Base-by-base conservation (phyloP, 2,888 invertebrate species). In the Melolontha melolontha region DNA sequence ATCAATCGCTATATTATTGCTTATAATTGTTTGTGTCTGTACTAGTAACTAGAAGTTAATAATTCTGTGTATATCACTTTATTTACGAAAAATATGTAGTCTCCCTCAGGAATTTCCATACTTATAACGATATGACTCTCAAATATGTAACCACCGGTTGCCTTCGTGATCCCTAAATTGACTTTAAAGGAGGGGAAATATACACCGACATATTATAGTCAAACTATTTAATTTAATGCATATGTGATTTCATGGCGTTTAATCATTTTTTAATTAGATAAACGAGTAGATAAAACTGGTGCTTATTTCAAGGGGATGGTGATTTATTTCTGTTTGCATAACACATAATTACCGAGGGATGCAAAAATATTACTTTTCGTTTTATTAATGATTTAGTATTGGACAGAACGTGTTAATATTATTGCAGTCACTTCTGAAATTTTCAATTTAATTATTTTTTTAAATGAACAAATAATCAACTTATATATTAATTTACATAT, bases 101-200 rank as follows among this genome's bases (percentile, higher is more conserved):
- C 59, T 47, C 64, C 64, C 54, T 52, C 14, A 44, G 34, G 52
- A 54, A 66, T 55, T 49, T 59, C 40, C 50, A 55, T 66, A 27
- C 57, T 59, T 34, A 47, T 66, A 57, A 41, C 50, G 49, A 50
- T 59, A 57, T 66, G 59, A 50, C 57, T 66, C 57, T 55, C 50
- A 66, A 66, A 66, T 57, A 66, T 59, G 57, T 72, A 72, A 71
- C 72, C 72, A 72, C 72, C 70, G 67, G 72, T 72, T 72, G 70
- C 71, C 50, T 34, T 64, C 69, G 67, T 69, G 70, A 70, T 70
- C 72, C 71, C 72, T 67, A 71, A 70, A 70, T 66, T 67, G 72
- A 71, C 71, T 71, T 71, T 70, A 68, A 72, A 72, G 47, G 70
- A 68, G 71, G 72, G 71, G 71, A 55, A 66, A 66, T 68, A 68